Evolutionary conservation across 1,140 invertebrate species (phyloP).

Genomic region (Bactericera cockerelli): DNA sequence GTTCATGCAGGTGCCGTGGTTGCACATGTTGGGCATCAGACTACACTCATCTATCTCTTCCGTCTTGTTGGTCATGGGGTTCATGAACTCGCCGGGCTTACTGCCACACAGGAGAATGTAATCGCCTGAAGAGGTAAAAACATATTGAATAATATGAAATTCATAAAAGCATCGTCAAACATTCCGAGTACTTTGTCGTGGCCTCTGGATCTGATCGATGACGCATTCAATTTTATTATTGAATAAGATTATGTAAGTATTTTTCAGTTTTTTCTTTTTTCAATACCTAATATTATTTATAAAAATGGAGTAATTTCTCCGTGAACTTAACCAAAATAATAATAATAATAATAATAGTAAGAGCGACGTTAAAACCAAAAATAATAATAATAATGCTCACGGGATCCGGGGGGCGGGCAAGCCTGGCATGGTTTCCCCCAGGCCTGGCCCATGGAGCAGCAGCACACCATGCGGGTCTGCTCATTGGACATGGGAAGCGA

Average conservation of each 20-base stretch:
- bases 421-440: constrained; percentile 67
- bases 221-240: too few relatives aligned
- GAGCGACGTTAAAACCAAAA: too few relatives aligned
- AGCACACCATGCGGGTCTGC: constrained; percentile 71
- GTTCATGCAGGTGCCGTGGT: constrained; percentile 65
- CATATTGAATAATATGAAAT: constrained; percentile 1
- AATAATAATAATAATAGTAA: too few relatives aligned
- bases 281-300: too few relatives aligned
- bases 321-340: too few relatives aligned
- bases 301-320: too few relatives aligned
- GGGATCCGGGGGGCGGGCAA: constrained; percentile 50
- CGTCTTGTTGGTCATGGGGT: constrained; percentile 57
- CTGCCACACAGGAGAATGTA: constrained; percentile 43
- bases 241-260: too few relatives aligned
- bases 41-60: constrained; percentile 67
- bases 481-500: constrained; percentile 53
- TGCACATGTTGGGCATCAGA: constrained; percentile 68
- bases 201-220: too few relatives aligned
- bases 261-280: too few relatives aligned
- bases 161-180: too few relatives aligned
- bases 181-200: too few relatives aligned
- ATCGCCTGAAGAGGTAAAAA: constrained; percentile 32
- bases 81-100: constrained; percentile 52
- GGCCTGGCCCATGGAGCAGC: constrained; percentile 71
- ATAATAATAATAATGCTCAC: constrained; percentile 37